phyloP scores from a whole-genome alignment of 2,797 vertebrate species.

The Rhinatrema bivittatum region DNA sequence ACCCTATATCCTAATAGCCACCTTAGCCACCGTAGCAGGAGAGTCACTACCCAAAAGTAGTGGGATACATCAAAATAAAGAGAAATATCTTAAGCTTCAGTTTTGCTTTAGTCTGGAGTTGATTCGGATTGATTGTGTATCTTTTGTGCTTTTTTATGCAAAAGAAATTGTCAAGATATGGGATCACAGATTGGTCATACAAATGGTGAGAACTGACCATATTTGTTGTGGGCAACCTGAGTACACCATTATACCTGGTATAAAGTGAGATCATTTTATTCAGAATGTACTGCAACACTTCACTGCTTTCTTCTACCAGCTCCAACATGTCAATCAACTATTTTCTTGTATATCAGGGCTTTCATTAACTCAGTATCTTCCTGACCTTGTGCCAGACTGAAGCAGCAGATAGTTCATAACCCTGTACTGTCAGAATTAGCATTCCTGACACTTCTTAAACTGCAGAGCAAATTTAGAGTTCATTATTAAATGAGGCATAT shows the following conservation, averaged over 20 bases:
- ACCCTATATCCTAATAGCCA: no score
- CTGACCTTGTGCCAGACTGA: slow-evolving; percentile 45
- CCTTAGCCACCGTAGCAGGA: no score
- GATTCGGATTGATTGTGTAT: no score
- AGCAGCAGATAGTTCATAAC: slow-evolving; percentile 54
- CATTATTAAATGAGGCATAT: slow-evolving; percentile 65
- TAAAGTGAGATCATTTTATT: slow-evolving; percentile 41
- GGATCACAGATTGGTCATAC: no score
- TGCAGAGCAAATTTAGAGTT: slow-evolving; percentile 51
- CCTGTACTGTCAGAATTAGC: slow-evolving; percentile 56
- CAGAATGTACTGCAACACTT: slow-evolving; percentile 30
- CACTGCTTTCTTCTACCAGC: slow-evolving; percentile 22
- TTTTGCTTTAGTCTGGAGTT: no score
- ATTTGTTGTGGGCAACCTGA: slow-evolving; percentile 31
- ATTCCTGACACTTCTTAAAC: slow-evolving; percentile 55
- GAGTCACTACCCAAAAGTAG: no score
- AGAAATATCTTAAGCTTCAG: no score
- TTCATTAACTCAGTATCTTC: slow-evolving; percentile 41
- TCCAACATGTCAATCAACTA: slow-evolving; percentile 39
- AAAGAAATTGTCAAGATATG: no score
- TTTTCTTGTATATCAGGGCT: slow-evolving; percentile 41
- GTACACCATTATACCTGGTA: slow-evolving; percentile 24
- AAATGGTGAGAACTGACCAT: no score
- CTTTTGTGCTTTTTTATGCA: no score
- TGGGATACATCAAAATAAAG: no score